phyloP scores from a whole-genome alignment of 2,797 vertebrate species.

The Lateolabrax maculatus region DNA sequence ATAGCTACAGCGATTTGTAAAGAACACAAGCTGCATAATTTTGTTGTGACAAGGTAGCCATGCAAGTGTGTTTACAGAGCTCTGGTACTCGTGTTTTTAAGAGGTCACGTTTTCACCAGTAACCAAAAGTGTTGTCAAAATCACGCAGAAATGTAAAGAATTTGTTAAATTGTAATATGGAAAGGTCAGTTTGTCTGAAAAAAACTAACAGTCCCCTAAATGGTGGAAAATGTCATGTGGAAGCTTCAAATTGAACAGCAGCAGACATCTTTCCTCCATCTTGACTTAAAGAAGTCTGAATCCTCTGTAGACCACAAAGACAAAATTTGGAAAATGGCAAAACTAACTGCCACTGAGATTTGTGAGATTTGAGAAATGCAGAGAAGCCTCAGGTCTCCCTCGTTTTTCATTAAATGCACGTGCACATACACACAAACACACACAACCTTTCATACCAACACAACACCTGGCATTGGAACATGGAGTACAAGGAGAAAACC shows the following conservation, averaged over 20 bases:
- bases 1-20: neutral
- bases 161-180: neutral
- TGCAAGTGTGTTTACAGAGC: neutral
- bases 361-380: conserved; percentile 21
- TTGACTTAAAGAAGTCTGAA: neutral
- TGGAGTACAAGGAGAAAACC: neutral
- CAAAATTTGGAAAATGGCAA: conserved; percentile 28
- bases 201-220: neutral
- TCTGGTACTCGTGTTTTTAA: neutral
- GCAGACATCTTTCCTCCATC: conserved; percentile 14
- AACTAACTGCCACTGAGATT: conserved; percentile 14
- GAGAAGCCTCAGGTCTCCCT: conserved; percentile 27
- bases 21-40: neutral
- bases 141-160: neutral
- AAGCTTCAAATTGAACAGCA: conserved; percentile 8
- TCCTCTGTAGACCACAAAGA: conserved; percentile 24
- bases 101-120: neutral
- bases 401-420: conserved; percentile 44
- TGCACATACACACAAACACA: neutral
- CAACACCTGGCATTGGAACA: conserved; percentile 45
- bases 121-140: neutral
- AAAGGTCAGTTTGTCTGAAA: conserved; percentile 1
- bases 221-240: conserved; percentile 5
- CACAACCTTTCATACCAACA: conserved; percentile 10
- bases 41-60: neutral